Conservation (phyloP, 2,888 invertebrate species). For the Leptopilina myrica region DNA sequence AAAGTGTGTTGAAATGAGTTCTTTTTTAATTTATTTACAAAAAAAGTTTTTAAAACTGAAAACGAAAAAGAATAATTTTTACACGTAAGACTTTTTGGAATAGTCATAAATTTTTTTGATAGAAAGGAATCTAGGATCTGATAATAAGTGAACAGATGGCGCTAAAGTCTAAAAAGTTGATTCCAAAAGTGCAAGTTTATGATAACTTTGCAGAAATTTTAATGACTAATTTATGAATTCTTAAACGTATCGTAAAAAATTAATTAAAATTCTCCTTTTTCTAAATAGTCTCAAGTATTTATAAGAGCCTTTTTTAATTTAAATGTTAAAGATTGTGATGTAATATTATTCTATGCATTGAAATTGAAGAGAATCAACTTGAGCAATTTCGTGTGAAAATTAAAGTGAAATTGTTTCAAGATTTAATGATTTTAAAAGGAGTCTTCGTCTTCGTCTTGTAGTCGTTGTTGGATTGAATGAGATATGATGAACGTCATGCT, state of each 20-base stretch:
- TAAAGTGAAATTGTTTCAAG: constrained; percentile 8
- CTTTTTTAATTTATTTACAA: background rate
- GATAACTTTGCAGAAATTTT: no score
- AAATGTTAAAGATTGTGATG: background rate
- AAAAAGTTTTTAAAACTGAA: background rate
- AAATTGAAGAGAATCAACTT: background rate
- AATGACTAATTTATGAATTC: no score
- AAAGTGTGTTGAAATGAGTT: background rate
- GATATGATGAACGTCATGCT: constrained; percentile 45
- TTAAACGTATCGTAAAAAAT: no score
- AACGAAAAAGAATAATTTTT: background rate
- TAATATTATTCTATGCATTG: background rate
- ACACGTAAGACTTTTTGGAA: no score
- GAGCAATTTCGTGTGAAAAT: constrained; percentile 16
- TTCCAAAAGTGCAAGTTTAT: no score
- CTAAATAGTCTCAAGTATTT: no score
- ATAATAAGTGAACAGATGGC: no score
- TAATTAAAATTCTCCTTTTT: no score
- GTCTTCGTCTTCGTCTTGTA: background rate
- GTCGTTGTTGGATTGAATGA: constrained; percentile 2
- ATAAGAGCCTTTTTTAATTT: no score
- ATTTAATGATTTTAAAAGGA: constrained; percentile 41
- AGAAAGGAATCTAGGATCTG: background rate
- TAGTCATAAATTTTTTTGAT: no score
- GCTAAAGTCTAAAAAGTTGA: no score